These are phyloP conservation scores for Isichthys henryi DNA, from an alignment of 2,113 vertebrate genomes.

Conservation along the genomic window DNA sequence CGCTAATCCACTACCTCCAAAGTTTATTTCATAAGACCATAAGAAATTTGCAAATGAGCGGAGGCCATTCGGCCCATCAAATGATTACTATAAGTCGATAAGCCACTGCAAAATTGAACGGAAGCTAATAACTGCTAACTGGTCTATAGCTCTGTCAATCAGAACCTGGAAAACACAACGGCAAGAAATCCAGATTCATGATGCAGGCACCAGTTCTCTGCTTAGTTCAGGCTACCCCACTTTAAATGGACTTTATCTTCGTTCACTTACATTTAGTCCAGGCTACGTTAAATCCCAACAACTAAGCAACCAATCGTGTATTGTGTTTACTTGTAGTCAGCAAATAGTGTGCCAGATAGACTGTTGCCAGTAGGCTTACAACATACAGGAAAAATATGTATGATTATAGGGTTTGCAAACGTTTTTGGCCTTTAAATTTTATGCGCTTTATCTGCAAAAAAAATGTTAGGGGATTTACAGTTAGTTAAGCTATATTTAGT, in stretches of 20 bases:
- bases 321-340: not conserved
- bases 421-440: not conserved
- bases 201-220: not conserved
- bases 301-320: not conserved
- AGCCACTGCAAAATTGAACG: not conserved
- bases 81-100: not conserved
- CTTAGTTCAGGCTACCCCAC: not conserved
- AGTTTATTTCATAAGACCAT: not conserved
- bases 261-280: not conserved
- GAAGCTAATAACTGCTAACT: not conserved
- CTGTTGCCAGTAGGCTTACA: not conserved
- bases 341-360: not conserved
- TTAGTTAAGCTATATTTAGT: not conserved
- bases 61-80: too few species aligned
- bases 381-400: not conserved
- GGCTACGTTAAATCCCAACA: not conserved
- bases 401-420: not conserved
- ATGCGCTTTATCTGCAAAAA: not conserved
- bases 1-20: not conserved
- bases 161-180: not conserved
- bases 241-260: not conserved
- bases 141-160: not conserved
- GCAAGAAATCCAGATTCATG: too few species aligned
- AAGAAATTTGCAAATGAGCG: too few species aligned
- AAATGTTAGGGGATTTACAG: not conserved